Evolutionary conservation across 2,888 invertebrate species (phyloP).

Genomic region (Agrilus cyanescens): DNA sequence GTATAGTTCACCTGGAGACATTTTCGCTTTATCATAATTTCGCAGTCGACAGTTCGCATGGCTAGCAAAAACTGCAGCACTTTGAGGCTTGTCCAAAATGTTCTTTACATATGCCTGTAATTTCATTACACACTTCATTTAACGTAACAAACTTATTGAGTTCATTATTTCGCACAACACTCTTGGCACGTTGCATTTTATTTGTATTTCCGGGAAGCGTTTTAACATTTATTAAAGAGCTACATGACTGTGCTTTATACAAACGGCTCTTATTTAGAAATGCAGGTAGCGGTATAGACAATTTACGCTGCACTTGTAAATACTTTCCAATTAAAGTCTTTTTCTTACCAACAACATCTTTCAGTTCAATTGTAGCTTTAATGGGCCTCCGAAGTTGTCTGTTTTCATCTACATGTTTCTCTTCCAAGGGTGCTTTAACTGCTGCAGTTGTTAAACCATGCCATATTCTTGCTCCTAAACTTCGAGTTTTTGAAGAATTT

Average conservation of each 20-base stretch:
- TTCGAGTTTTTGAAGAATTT: constrained; percentile 35
- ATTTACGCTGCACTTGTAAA: constrained; percentile 54
- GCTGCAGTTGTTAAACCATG: constrained; percentile 30
- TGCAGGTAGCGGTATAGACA: constrained; percentile 49
- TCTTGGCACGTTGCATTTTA: constrained; percentile 32
- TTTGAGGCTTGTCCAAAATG: constrained; percentile 44
- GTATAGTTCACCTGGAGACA: no score
- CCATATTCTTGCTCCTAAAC: constrained; percentile 41
- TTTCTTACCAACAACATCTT: constrained; percentile 34
- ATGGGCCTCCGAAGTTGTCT: no score
- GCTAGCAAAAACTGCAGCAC: constrained; percentile 48
- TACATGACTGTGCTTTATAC: constrained; percentile 52
- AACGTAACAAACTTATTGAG: constrained; percentile 34
- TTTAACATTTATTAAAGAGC: constrained; percentile 41
- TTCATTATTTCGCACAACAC: constrained; percentile 33
- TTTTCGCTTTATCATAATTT: no score
- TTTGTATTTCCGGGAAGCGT: constrained; percentile 29
- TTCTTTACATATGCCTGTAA: constrained; percentile 41
- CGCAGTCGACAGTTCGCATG: neutral
- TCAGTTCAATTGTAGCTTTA: no score
- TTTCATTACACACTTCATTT: constrained; percentile 34
- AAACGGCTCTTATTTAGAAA: constrained; percentile 42
- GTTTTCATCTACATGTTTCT: no score
- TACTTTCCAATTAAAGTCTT: constrained; percentile 53
- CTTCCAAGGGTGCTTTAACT: no score